Evolutionary conservation across 2,888 invertebrate genomes (phyloP).

Genomic region (Ypsolopha sequella): DNA sequence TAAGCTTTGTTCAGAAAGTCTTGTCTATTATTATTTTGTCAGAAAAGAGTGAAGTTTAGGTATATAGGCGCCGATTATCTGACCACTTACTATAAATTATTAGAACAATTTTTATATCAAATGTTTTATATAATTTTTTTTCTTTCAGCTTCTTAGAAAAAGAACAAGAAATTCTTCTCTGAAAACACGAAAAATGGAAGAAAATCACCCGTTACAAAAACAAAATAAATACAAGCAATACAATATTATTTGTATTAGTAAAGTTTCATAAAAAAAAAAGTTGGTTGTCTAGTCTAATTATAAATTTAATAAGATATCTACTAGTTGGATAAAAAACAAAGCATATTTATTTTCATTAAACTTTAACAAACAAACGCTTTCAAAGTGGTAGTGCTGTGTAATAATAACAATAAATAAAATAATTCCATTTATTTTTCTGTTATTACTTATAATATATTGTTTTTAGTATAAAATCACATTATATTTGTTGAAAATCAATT

Average conservation of each 20-base stretch:
- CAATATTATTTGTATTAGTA: too few species aligned
- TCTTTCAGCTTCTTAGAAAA: slow-evolving; percentile 24
- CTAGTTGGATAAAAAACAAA: slow-evolving; percentile 8
- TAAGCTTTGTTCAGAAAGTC: too few species aligned
- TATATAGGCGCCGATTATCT: too few species aligned
- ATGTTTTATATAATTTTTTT: too few species aligned
- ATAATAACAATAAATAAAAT: too few species aligned
- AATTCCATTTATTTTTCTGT: slow-evolving; percentile 1
- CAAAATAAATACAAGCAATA: too few species aligned
- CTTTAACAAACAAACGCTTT: slow-evolving; percentile 7
- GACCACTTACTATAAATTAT: too few species aligned
- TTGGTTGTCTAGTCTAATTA: slow-evolving; percentile 23
- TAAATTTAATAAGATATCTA: slow-evolving; percentile 13
- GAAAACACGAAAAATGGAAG: slow-evolving; percentile 15
- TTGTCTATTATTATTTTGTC: too few species aligned
- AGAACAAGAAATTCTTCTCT: slow-evolving; percentile 6
- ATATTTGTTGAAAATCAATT: slow-evolving; percentile 14
- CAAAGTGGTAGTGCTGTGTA: neutral
- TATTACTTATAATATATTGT: neutral
- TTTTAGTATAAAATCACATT: slow-evolving; percentile 2
- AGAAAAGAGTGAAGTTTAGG: too few species aligned
- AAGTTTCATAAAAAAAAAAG: slow-evolving; percentile 13
- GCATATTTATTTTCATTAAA: slow-evolving; percentile 20
- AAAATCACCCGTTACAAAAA: too few species aligned
- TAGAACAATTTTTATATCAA: too few species aligned